Percentiles rank a stretch among this genome's conserved stretches.
Conservation (phyloP, 2,113 vertebrate species). For the Azemiops feae region DNA sequence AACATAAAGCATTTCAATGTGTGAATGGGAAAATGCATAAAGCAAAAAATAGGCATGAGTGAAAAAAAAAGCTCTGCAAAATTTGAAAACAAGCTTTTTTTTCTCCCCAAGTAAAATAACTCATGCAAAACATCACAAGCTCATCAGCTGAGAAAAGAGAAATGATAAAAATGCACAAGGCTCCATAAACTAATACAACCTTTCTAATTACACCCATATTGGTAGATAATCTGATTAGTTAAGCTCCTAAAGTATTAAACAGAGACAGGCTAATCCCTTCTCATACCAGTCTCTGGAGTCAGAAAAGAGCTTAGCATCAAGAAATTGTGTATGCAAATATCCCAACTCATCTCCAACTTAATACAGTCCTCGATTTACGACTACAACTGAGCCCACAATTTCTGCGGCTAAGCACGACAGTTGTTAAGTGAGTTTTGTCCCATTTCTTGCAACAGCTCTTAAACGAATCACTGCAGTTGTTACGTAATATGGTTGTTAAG, state of each 20-base stretch:
- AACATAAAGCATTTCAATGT: background rate
- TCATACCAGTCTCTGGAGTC: background rate
- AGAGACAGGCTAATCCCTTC: background rate
- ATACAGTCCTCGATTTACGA: background rate
- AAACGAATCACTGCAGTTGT: background rate
- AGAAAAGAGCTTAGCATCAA: background rate
- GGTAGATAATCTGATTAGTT: constrained; percentile 8
- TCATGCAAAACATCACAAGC: background rate
- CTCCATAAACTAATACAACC: background rate
- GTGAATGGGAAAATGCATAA: background rate
- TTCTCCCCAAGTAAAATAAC: background rate
- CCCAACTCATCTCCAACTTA: background rate
- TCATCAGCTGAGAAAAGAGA: background rate
- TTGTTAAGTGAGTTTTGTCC: background rate
- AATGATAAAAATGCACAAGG: background rate
- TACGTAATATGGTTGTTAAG: background rate
- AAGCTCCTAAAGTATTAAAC: constrained; percentile 4
- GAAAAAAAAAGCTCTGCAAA: background rate
- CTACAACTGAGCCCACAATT: background rate
- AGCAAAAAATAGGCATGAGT: background rate
- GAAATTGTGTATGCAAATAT: background rate
- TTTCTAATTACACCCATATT: background rate
- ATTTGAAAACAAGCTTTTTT: background rate
- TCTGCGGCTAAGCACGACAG: background rate
- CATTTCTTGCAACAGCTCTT: background rate